These are phyloP conservation scores for Buphagus erythrorhynchus DNA, from an alignment of 2,797 vertebrate genomes.

Conservation along the genomic window DNA sequence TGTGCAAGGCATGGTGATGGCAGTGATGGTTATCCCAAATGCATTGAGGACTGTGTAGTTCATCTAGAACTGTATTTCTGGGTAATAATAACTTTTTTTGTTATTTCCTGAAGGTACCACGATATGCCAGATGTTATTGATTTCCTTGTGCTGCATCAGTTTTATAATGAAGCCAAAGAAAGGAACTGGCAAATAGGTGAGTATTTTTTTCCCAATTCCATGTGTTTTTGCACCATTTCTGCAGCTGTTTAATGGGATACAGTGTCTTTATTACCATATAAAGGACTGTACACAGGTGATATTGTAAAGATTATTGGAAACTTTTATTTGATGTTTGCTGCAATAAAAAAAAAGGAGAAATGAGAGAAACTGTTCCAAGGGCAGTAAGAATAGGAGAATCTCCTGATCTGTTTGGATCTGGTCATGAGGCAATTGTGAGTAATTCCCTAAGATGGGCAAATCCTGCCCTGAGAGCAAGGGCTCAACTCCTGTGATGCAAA, in stretches of 20 bases:
- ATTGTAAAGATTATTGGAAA: not conserved
- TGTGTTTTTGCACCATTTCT: not conserved
- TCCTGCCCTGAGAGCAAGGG: not conserved
- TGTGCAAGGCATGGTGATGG: not conserved
- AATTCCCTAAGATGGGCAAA: not conserved
- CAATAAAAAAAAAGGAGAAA: not conserved
- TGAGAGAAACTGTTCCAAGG: not conserved
- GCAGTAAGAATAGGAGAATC: not conserved
- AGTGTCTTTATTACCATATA: not conserved
- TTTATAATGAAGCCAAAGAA: slow-evolving; percentile 97
- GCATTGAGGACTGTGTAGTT: not conserved
- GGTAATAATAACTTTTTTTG: not conserved
- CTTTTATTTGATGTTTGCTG: not conserved
- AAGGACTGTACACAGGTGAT: accelerated
- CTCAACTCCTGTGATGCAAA: not conserved
- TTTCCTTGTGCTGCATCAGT: slow-evolving; percentile 96
- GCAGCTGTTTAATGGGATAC: not conserved
- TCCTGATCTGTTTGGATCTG: not conserved
- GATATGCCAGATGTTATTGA: slow-evolving; percentile 99
- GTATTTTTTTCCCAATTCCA: not conserved
- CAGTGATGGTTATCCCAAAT: not conserved
- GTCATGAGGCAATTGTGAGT: not conserved
- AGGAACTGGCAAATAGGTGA: slow-evolving; percentile 95
- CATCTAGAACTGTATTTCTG: not conserved
- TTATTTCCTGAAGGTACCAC: slow-evolving; percentile 86